Evolutionary conservation across 2,888 invertebrate species (phyloP).

Genomic region (Julus scanicus): DNA sequence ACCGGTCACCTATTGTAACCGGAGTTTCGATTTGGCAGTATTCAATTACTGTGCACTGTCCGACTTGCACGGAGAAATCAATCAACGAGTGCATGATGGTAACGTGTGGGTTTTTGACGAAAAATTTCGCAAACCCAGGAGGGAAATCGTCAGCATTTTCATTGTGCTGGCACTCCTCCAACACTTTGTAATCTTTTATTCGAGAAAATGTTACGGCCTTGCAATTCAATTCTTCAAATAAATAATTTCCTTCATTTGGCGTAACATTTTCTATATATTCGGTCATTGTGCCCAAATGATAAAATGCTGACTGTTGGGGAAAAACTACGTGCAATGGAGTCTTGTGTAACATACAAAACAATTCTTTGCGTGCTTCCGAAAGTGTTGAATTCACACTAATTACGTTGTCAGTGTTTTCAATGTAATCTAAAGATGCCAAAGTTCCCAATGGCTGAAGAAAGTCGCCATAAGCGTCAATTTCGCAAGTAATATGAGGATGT

Average conservation of each 20-base stretch:
- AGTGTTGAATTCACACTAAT: slow-evolving; percentile 62
- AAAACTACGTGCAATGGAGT: slow-evolving; percentile 64
- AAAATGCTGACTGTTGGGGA: slow-evolving; percentile 66
- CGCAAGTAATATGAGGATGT: slow-evolving; percentile 63
- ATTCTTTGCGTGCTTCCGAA: slow-evolving; percentile 61
- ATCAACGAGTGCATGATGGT: slow-evolving; percentile 64
- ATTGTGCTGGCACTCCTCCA: neutral
- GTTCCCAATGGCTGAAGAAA: slow-evolving; percentile 67
- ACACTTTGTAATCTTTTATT: slow-evolving; percentile 39
- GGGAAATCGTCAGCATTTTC: neutral
- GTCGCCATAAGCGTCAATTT: slow-evolving; percentile 69
- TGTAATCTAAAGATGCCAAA: slow-evolving; percentile 63
- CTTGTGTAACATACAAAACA: slow-evolving; percentile 64
- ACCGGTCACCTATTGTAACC: slow-evolving; percentile 62
- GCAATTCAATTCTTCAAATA: slow-evolving; percentile 51
- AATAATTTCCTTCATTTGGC: neutral
- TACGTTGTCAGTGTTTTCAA: slow-evolving; percentile 62
- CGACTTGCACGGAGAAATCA: slow-evolving; percentile 60
- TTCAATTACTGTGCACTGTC: slow-evolving; percentile 63
- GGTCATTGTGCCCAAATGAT: slow-evolving; percentile 67
- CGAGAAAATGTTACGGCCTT: slow-evolving; percentile 49
- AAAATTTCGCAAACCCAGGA: slow-evolving; percentile 13
- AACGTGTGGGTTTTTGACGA: slow-evolving; percentile 44
- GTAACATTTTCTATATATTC: slow-evolving; percentile 60
- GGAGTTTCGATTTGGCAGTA: slow-evolving; percentile 65